These are phyloP conservation scores for Micropoecilia bifurca DNA, from an alignment of 2,797 vertebrate genomes.

Conservation along the genomic window DNA sequence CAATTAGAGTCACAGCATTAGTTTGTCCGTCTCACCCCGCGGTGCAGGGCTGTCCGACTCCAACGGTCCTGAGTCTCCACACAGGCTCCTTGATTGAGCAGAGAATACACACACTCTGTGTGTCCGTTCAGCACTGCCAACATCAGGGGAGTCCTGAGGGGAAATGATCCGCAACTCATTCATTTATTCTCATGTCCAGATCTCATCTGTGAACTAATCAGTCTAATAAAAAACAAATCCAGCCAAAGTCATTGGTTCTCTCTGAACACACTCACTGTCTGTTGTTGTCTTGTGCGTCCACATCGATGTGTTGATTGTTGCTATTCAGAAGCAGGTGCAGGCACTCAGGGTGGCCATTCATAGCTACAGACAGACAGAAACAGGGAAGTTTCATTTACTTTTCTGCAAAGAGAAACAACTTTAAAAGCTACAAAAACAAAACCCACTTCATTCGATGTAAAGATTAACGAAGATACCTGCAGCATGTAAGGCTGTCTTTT, in stretches of 20 bases:
- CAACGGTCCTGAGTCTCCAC: conserved; percentile 93
- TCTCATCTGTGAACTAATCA: not conserved
- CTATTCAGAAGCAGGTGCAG: conserved; percentile 92
- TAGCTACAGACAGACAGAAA: conserved; percentile 77
- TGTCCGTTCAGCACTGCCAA: conserved; percentile 94
- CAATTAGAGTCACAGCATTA: not conserved
- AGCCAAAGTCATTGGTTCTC: not conserved
- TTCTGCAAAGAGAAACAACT: not conserved
- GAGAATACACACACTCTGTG: conserved; percentile 91
- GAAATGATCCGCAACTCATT: conserved; percentile 9
- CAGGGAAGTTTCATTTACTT: not conserved
- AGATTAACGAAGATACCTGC: conserved; percentile 83
- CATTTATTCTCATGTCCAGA: conserved; percentile 5
- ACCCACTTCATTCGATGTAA: not conserved
- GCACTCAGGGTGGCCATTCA: conserved; percentile 94
- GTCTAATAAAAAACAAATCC: not conserved
- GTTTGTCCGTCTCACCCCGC: conserved; percentile 84
- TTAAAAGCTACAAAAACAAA: not conserved
- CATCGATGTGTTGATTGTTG: conserved; percentile 87
- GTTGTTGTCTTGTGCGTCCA: conserved; percentile 91
- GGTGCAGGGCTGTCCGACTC: conserved; percentile 93
- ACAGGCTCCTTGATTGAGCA: conserved; percentile 92
- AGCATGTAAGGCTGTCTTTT: conserved; percentile 92
- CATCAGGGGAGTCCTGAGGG: conserved; percentile 92
- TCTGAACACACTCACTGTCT: conserved; percentile 88